phyloP scores from a whole-genome alignment of 37 sponge, comb jelly and placozoan species.

The Haliclona indistincta region DNA sequence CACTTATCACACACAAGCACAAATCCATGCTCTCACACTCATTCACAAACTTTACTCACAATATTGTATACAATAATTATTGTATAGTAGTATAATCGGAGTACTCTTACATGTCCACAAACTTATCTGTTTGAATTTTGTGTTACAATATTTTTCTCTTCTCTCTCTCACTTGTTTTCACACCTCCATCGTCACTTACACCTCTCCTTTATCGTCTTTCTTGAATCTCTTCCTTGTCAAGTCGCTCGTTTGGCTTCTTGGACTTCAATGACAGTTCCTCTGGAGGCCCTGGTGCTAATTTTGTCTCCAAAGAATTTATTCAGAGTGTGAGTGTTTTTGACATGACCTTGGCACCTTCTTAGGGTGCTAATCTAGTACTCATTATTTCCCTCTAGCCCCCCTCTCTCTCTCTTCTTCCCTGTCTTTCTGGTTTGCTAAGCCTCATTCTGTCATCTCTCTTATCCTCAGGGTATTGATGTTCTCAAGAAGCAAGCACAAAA shows the following conservation, averaged over 20 bases:
- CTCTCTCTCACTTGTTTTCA: too few relatives aligned
- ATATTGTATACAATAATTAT: constrained; percentile 1
- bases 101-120: too few relatives aligned
- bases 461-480: constrained; percentile 36
- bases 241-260: constrained; percentile 52
- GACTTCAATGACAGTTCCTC: constrained; percentile 4
- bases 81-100: too few relatives aligned
- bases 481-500: background rate
- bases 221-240: background rate
- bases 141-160: too few relatives aligned
- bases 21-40: too few relatives aligned
- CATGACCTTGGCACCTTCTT: background rate
- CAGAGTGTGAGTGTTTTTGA: background rate
- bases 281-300: background rate
- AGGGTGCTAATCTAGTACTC: background rate
- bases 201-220: background rate
- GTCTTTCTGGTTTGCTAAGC: background rate
- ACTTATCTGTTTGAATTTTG: too few relatives aligned
- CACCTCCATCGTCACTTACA: background rate
- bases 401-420: constrained; percentile 8
- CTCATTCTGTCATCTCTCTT: background rate
- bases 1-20: too few relatives aligned
- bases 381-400: constrained; percentile 1
- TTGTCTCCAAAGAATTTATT: constrained; percentile 31
- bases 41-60: too few relatives aligned